Conservation (phyloP, 2,113 vertebrate genomes). For the Toxotes chatareus region DNA sequence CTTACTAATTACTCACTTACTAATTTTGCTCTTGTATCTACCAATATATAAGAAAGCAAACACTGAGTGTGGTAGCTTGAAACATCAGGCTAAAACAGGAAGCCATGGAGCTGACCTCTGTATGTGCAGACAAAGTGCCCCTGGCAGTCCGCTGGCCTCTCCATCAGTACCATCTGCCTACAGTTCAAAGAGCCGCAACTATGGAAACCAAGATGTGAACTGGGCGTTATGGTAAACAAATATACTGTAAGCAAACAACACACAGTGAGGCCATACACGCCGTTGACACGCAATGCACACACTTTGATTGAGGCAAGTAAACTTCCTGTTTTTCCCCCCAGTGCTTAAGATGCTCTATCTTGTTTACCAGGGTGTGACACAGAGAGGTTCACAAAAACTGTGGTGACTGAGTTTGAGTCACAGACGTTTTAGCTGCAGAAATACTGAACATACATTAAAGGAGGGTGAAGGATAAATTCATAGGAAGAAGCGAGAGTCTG, state of each 20-base stretch:
- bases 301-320: slow-evolving; percentile 39
- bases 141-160: neutral
- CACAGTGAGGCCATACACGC: neutral
- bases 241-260: slow-evolving; percentile 15
- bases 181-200: slow-evolving; percentile 47
- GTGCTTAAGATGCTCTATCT: slow-evolving; percentile 65
- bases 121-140: neutral
- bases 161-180: neutral
- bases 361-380: slow-evolving; percentile 69
- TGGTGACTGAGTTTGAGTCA: neutral
- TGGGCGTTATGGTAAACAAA: slow-evolving; percentile 44
- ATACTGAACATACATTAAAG: neutral
- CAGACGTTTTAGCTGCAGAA: neutral
- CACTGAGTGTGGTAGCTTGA: neutral
- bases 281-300: slow-evolving; percentile 46
- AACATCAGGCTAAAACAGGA: neutral
- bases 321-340: slow-evolving; percentile 67
- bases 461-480: neutral
- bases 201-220: slow-evolving; percentile 40
- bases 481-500: slow-evolving; percentile 4
- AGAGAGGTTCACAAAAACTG: slow-evolving; percentile 29
- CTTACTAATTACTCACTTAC: too few species aligned
- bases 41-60: neutral
- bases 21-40: neutral
- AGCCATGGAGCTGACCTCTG: neutral